Evolutionary conservation across 53 echinoderm and acorn worm species (phyloP).

Genomic region (Pentamera pediparva): DNA sequence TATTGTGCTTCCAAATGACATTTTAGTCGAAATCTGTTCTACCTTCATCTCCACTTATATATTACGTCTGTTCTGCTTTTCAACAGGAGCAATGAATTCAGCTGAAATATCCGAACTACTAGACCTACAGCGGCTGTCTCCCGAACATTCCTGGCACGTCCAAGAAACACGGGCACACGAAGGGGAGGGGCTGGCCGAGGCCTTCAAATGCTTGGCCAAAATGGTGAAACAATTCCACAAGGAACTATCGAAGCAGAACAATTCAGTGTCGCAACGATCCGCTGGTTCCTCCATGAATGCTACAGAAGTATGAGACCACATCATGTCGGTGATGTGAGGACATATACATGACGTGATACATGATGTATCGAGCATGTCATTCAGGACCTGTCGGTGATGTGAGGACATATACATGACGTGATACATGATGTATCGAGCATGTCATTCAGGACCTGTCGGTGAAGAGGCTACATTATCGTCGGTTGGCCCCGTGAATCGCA

Average conservation of each 20-base stretch:
- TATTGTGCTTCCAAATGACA: no score
- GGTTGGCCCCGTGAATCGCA: no score
- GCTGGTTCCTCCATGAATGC: not conserved
- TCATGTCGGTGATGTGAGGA: no score
- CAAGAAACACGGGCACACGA: constrained; percentile 78
- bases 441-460: no score
- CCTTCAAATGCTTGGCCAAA: constrained; percentile 74
- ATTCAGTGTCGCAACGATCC: not conserved
- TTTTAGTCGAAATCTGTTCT: no score
- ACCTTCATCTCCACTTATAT: not conserved
- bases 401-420: no score
- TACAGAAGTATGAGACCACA: not conserved
- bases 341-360: no score
- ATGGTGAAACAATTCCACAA: constrained; percentile 95
- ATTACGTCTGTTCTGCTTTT: not conserved
- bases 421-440: no score
- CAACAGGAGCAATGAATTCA: constrained; percentile 61
- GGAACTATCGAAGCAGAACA: constrained; percentile 52
- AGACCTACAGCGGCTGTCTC: constrained; percentile 60
- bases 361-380: no score
- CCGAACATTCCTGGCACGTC: constrained; percentile 75
- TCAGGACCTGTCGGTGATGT: no score
- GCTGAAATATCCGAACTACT: constrained; percentile 71
- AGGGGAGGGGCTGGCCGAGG: constrained; percentile 77
- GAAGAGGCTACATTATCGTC: no score